Conservation (phyloP, 2,888 invertebrate species). For the Pristionchus fissidentatus region DNA sequence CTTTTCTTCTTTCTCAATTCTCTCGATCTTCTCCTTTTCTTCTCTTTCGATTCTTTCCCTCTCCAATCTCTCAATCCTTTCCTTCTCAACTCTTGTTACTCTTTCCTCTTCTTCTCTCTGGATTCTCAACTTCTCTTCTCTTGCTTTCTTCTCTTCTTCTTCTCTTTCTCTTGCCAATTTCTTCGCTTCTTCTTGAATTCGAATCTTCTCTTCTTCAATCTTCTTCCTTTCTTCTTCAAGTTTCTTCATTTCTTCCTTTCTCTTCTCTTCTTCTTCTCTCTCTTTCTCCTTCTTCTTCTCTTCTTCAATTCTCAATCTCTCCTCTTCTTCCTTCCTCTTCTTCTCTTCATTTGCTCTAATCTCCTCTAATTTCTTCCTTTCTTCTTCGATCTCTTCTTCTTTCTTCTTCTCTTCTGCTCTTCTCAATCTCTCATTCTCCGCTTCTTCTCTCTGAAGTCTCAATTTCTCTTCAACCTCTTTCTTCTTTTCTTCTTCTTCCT, state of each 20-base stretch:
- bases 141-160: constrained; percentile 4
- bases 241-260: constrained; percentile 39
- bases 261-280: constrained; percentile 34
- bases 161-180: constrained; percentile 8
- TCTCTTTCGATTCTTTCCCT: background rate
- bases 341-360: constrained; percentile 44
- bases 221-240: constrained; percentile 40
- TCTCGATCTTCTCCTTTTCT: constrained; percentile 24
- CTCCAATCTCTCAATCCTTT: constrained; percentile 14
- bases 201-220: constrained; percentile 26
- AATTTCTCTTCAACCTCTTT: constrained; percentile 34
- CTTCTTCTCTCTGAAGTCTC: constrained; percentile 39
- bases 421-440: constrained; percentile 27
- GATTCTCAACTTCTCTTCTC: constrained; percentile 21
- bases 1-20: background rate
- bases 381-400: constrained; percentile 35
- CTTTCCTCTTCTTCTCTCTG: constrained; percentile 9
- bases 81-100: background rate
- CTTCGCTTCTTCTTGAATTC: constrained; percentile 15
- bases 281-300: background rate
- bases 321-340: constrained; percentile 43
- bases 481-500: constrained; percentile 22
- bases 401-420: constrained; percentile 32
- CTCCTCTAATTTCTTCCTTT: constrained; percentile 45
- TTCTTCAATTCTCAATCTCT: constrained; percentile 26